A percentile compares a stretch with the other conserved stretches of the same genome.
phyloP scores from a whole-genome alignment of 2,113 vertebrate species.

The Eptesicus fuscus region DNA sequence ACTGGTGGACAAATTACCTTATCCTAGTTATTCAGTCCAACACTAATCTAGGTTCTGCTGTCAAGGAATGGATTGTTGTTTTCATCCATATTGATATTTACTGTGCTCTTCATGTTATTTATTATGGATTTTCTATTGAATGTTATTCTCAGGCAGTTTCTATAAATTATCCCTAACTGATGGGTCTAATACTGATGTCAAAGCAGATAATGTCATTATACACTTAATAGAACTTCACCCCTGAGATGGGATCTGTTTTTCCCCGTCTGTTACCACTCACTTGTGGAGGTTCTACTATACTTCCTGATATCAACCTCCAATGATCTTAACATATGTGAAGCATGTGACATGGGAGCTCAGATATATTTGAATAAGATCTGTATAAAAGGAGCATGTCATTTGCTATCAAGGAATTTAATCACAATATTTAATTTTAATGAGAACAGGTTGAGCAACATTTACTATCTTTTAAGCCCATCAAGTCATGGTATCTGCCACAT shows the following conservation, averaged over 20 bases:
- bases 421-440: not conserved
- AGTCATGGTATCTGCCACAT: not conserved
- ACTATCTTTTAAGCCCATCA: conserved; percentile 15
- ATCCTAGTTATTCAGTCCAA: too few species aligned
- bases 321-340: not conserved
- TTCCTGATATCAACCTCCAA: not conserved
- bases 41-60: too few species aligned
- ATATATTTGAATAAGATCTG: not conserved
- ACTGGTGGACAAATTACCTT: too few species aligned
- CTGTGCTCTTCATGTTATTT: not conserved
- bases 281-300: not conserved
- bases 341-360: not conserved
- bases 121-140: not conserved
- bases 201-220: not conserved
- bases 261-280: not conserved
- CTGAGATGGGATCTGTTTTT: not conserved
- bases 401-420: not conserved
- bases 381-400: not conserved
- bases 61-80: not conserved
- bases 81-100: not conserved
- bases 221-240: not conserved
- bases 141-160: not conserved
- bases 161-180: not conserved
- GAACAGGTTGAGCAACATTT: not conserved
- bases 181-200: not conserved